Evolutionary conservation across 2,888 invertebrate genomes (phyloP), one percentile per base, ranked within the genome.

Genomic region (Plebejus argus): DNA sequence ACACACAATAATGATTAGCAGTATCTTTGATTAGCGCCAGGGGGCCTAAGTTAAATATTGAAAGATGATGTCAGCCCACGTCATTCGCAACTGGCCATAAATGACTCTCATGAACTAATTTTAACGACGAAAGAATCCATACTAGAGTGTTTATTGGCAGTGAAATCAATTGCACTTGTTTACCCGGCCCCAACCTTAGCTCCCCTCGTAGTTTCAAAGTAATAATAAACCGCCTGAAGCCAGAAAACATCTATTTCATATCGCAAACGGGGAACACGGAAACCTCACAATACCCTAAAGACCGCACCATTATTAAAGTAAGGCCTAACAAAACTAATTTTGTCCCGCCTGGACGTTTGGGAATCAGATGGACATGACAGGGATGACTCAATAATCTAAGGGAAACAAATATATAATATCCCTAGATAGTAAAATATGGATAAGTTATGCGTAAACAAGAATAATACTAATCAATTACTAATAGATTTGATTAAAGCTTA

Each of bases 201-300:
- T 83, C 89, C 91, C 91, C 87, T 86, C 85, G 82, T 83, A 86
- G 87, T 87, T 86, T 85, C 83, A 84, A 90, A 93, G 91, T 92
- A 93, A 93, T 92, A 93, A 92, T 91, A 93, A 91, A 93, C 90
- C 88, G 93, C 93, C 93, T 89, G 92, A 92, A 94, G 93, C 93
- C 92, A 92, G 90, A 93, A 92, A 93, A 93, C 92, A 91, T 91
- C 88, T 86, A 92, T 90, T 93, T 91, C 90, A 92, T 92, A 91
- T 86, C 87, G 90, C 89, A 90, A 90, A 88, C 86, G 86, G 84
- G 84, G 83, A 86, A 84, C 84, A 84, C 81, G 84, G 89, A 88
- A 89, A 88, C 90, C 89, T 88, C 86, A 83, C 89, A 91, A 92
- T 89, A 90, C 91, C 90, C 90, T 81, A 85, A 89, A 92, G 90